Base-by-base conservation (phyloP, 2,113 vertebrate genomes). In the Corythoichthys haematopterus region DNA sequence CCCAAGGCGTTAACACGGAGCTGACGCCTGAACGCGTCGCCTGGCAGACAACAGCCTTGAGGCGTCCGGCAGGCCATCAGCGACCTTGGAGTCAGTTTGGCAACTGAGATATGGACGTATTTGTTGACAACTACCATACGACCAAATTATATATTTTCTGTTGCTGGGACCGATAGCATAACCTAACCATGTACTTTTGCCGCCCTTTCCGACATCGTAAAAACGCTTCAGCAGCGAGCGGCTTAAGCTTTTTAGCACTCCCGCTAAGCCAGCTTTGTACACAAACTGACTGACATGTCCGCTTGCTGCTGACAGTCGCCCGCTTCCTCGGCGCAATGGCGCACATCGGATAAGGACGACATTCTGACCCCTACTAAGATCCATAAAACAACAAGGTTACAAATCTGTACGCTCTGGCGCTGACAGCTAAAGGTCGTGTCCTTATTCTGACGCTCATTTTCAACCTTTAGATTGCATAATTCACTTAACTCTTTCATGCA, bases 1-100 rank as follows among this genome's bases (percentile, higher is more conserved):
- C 69, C 66, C 68, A 8, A 78, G 81, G 84, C 81, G 81, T 84
- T 80, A 77, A 85, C 66, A 78, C 43, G 38, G 46, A 74, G 12
- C 66, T 74, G 81, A 79, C 83, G 74, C 51, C 0, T 45, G 60
- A 71, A 71, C 28, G 6, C 28, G 33, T 4, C 33, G 55, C 33
- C 33, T 47, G 64, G 65, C 71, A 60, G 73, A 79, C 55, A 36
- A 11, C 0, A 68, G n/a, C 78, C 63, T 20, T 40, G 2, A 75
- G 80, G 76, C 57, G 20, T 86, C 79, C 68, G 65, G 68, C 38
- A 56, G 55, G 6, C 11, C 6, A 20, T 52, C 70, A 76, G 48
- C 70, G 70, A 69, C 53, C 58, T 69, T 71, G 55, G 20, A 75
- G 65, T 56, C 64, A 64, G 2, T 51, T 82, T 75, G 28, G 60